These are phyloP conservation scores for Phylloscopus whistleri DNA, from an alignment of 2,113 vertebrate genomes.

Conservation along the genomic window DNA sequence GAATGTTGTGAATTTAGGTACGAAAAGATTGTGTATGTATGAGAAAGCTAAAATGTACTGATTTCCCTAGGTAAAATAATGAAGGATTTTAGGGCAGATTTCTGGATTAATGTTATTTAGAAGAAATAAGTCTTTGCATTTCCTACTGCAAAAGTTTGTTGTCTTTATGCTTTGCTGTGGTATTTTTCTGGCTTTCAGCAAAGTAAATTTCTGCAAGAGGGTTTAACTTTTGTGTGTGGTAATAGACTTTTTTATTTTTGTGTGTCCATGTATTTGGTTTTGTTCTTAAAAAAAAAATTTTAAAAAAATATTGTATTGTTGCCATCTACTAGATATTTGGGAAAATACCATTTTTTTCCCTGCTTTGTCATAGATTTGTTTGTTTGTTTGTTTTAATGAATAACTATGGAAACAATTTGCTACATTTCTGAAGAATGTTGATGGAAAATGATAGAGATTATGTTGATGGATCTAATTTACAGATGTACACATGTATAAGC, in stretches of 20 bases:
- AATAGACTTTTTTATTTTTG: neutral
- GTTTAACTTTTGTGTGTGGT: neutral
- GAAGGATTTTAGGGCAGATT: neutral
- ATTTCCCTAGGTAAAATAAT: neutral
- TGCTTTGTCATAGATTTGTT: neutral
- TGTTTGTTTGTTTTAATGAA: neutral
- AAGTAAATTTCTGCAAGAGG: neutral
- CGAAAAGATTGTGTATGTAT: neutral
- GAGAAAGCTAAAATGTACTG: neutral
- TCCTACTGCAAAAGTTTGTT: neutral
- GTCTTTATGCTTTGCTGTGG: neutral
- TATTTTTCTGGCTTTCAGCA: neutral
- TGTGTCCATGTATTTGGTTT: neutral
- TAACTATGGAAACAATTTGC: neutral
- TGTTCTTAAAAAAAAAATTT: neutral
- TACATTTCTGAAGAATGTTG: neutral
- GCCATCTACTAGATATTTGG: neutral
- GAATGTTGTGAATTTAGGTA: neutral
- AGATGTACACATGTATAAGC: neutral
- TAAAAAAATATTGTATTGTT: neutral
- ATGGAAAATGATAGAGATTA: conserved; percentile 8
- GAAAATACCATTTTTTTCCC: neutral
- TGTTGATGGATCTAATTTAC: neutral
- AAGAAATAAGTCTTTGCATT: neutral
- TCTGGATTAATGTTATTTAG: neutral